Base-by-base conservation (phyloP, 2,113 vertebrate genomes). In the Osmerus eperlanus region DNA sequence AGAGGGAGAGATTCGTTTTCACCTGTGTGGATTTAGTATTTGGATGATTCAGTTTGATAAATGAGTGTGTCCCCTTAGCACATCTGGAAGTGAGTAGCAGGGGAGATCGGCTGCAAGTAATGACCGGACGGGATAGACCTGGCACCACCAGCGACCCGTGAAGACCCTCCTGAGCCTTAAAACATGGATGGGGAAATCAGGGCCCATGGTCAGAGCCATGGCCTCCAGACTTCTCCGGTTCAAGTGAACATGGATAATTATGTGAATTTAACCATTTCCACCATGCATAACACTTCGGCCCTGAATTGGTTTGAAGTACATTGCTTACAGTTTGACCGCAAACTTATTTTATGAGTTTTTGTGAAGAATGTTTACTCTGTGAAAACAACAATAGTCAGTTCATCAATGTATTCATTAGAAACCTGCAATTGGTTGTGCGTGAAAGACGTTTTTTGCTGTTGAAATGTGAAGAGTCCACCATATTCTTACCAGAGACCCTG, bases 81-180 rank as follows among this genome's bases (percentile, higher is more conserved):
- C 83, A 85, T 83, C 81, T 86, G 85, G 79, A 80, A 80, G 79
- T 78, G 64, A 72, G 72, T 68, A 78, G 75, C 60, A 71, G 79
- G 71, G 68, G 51, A 78, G 61, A 78, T 64, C 55, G 76, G 67
- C 62, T 54, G 74, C 67, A 53, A 79, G 74, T 81, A 81, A 81
- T 81, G 72, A 75, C 78, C 83, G 55, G 71, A 54, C 64, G 55
- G 62, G 68, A 21, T 56, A 65, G 65, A 28, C 63, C 36, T 67
- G 71, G 70, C 71, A 66, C 67, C 62, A 65, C 56, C 60, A 64
- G 65, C 77, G 76, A 84, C 80, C 82, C 71, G 64, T 56, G 72
- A 69, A 66, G 70, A 74, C 66, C 63, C 68, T 76, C 68, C 67
- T 69, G 74, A 55, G 53, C 78, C 61, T 76, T 72, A 64, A 65